Percentiles rank a stretch among this genome's conserved stretches.
These are phyloP conservation scores for Bicyclus anynana DNA, from an alignment of 1,140 invertebrate species.

Conservation along the genomic window DNA sequence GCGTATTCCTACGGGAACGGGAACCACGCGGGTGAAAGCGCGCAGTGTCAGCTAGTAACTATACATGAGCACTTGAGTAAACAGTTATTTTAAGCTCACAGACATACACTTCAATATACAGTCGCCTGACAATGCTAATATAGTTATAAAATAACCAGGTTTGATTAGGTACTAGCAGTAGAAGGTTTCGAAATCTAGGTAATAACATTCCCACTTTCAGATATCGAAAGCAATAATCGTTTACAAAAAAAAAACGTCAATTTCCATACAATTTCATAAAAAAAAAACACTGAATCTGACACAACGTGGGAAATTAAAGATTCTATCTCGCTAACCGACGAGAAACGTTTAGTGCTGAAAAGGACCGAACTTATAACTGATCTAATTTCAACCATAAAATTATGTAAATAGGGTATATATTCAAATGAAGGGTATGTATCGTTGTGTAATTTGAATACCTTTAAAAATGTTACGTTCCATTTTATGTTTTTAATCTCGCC, in stretches of 20 bases:
- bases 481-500: constrained; percentile 10
- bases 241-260: not conserved
- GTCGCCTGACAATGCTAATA: too few species aligned
- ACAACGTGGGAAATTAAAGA: constrained; percentile 51
- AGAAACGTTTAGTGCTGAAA: constrained; percentile 13
- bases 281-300: constrained; percentile 18
- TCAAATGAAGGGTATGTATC: constrained; percentile 2
- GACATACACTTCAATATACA: too few species aligned
- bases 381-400: constrained; percentile 2
- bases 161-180: too few species aligned
- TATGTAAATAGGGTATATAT: not conserved
- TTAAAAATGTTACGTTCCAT: constrained; percentile 9
- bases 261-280: not conserved
- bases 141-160: too few species aligned
- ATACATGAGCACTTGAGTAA: too few species aligned
- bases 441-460: not conserved
- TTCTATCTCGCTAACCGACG: constrained; percentile 47
- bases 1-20: too few species aligned
- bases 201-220: too few species aligned
- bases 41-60: too few species aligned
- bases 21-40: too few species aligned
- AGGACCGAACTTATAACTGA: not conserved
- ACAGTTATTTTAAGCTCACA: too few species aligned
- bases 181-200: too few species aligned
- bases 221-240: not conserved